A percentile compares a stretch with the other conserved stretches of the same genome.
Conservation (phyloP, 2,113 vertebrate genomes). For the Pristiophorus japonicus region DNA sequence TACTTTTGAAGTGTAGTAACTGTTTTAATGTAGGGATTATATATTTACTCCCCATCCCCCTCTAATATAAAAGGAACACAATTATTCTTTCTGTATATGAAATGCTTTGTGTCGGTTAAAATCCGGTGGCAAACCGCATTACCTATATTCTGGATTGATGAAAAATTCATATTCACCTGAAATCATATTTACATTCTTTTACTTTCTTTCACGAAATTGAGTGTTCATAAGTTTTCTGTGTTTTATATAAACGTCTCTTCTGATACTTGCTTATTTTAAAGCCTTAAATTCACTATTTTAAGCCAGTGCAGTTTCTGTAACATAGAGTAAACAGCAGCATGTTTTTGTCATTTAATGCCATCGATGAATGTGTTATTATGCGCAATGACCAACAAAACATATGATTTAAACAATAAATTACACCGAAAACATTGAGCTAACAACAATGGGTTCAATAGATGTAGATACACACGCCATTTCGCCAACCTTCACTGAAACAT, state of each 20-base stretch:
- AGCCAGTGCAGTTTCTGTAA: neutral
- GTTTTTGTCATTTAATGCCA: neutral
- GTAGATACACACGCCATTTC: neutral
- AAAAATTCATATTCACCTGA: neutral
- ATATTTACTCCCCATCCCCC: neutral
- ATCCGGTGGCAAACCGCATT: too few relatives aligned
- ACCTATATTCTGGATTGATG: neutral
- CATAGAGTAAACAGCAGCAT: neutral
- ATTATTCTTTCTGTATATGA: neutral
- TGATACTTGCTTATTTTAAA: neutral
- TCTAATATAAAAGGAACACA: neutral
- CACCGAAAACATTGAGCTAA: neutral
- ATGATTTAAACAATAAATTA: neutral
- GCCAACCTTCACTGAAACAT: neutral
- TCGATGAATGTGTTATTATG: neutral
- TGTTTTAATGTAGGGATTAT: neutral
- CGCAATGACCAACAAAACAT: neutral
- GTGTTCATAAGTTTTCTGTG: neutral
- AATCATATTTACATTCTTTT: neutral
- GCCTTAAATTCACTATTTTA: neutral
- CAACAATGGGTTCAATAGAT: neutral
- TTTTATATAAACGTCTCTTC: neutral
- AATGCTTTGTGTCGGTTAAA: neutral
- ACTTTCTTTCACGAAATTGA: neutral
- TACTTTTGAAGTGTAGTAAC: neutral